Percentiles rank a stretch among this genome's conserved stretches.
Evolutionary conservation across 2,113 vertebrate species (phyloP).

Genomic region (Ptychochromis oligacanthus): DNA sequence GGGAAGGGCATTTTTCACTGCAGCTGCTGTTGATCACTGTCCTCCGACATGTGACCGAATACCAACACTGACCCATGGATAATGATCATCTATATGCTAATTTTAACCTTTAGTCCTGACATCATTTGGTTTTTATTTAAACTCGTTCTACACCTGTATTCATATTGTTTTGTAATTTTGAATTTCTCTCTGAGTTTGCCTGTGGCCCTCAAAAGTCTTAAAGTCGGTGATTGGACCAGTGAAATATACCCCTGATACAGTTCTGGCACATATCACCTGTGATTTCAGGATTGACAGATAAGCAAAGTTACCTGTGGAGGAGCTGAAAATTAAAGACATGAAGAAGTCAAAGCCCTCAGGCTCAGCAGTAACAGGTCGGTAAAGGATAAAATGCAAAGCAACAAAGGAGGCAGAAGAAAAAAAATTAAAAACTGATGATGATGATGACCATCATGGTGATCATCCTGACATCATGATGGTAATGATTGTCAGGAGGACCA

Average conservation of each 20-base stretch:
- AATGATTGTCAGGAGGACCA: slow-evolving; percentile 11
- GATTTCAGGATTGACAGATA: slow-evolving; percentile 20
- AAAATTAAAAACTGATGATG: background rate
- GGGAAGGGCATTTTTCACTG: background rate
- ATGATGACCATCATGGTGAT: background rate
- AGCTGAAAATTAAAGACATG: background rate
- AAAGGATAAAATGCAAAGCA: background rate
- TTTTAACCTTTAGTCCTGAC: background rate
- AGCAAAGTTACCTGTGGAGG: background rate
- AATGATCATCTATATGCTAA: background rate
- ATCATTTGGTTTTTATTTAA: background rate
- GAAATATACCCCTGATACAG: background rate
- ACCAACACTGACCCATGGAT: background rate
- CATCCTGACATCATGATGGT: too few species aligned
- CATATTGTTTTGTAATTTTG: background rate
- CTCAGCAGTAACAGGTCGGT: background rate
- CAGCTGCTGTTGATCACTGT: background rate
- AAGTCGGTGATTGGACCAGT: background rate
- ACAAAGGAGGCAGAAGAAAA: background rate
- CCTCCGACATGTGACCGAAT: fast-evolving
- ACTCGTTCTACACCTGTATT: background rate
- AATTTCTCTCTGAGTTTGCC: background rate
- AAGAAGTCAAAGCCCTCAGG: background rate
- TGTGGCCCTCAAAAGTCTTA: background rate
- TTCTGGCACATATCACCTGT: background rate